Conservation (phyloP, 2,113 vertebrate species). For the Glaucidium brasilianum region DNA sequence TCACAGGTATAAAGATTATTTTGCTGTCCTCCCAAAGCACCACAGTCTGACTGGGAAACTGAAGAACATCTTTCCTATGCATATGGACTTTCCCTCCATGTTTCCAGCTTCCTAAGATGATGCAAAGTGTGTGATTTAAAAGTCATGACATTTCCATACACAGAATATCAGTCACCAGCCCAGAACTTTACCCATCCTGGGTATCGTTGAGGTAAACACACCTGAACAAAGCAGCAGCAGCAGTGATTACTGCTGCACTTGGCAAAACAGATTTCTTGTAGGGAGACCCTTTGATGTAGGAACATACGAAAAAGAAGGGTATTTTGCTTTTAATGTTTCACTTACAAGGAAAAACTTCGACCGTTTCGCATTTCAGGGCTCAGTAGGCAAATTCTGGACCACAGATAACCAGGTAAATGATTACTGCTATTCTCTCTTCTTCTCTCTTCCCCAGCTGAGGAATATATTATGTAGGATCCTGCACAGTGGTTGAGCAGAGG, state of each 20-base stretch:
- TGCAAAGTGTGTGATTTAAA: background rate
- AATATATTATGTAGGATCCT: background rate
- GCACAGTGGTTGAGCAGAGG: background rate
- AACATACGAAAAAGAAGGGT: background rate
- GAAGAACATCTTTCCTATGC: background rate
- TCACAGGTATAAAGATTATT: background rate
- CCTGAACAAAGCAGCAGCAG: background rate
- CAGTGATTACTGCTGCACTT: background rate
- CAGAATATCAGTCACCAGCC: background rate
- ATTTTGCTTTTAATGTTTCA: background rate
- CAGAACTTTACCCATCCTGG: background rate
- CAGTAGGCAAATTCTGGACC: background rate
- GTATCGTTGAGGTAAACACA: background rate
- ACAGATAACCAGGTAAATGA: background rate
- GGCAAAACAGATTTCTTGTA: background rate
- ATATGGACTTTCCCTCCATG: background rate
- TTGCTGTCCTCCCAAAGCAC: background rate
- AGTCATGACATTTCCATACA: rapidly evolving
- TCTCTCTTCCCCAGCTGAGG: background rate
- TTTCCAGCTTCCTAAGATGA: background rate
- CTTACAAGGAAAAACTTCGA: background rate
- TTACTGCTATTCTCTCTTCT: background rate
- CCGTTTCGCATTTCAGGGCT: background rate
- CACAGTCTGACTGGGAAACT: background rate
- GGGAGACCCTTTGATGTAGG: background rate